Evolutionary conservation across 1,140 invertebrate species (phyloP), one percentile per base, ranked within the genome.

Genomic region (Eurytemora carolleeae): DNA sequence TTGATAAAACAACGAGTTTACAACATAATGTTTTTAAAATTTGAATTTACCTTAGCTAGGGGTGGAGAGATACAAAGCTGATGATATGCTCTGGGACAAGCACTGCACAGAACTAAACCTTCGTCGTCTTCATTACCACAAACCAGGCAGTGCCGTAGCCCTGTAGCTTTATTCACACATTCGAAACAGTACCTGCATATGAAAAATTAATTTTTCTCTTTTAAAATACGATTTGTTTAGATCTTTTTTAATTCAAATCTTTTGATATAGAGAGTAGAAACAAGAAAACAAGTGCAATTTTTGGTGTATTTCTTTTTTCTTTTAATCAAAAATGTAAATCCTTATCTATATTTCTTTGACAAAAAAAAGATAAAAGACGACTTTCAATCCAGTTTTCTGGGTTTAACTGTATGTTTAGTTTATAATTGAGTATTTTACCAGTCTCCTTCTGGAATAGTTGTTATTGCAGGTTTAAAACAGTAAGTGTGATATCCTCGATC

Each of bases 401-500:
- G n/a, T n/a, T n/a, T n/a, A 3, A 2, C 24, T 17, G 53, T 52
- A 54, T 56, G n/a, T 15, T 19, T n/a, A n/a, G n/a, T n/a, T n/a
- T n/a, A n/a, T 56, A 72, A 78, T 78, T 70, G 63, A 52, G 73
- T 95, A n/a, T n/a, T n/a, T n/a, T n/a, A n/a, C 92, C 92, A 97
- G 72, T 97, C 91, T 63, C 93, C 93, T 69, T 95, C 90, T 44
- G 92, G 92, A 75, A 81, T 94, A 68, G 83, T 85, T 62, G 91
- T 87, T 85, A 97, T 89, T 74, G 88, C 85, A 66, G 92, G 92
- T 76, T 90, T 91, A 77, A 97, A 96, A 76, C 92, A 97, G 71
- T 96, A 96, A 54, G 89, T 96, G 76, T 96, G 93, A 73, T 95
- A 96, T 56, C 92, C 93, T 73, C 89, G 88, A 76, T 97, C 93